These are phyloP conservation scores for Burhinus oedicnemus DNA, from an alignment of 2,113 vertebrate genomes.

Conservation along the genomic window DNA sequence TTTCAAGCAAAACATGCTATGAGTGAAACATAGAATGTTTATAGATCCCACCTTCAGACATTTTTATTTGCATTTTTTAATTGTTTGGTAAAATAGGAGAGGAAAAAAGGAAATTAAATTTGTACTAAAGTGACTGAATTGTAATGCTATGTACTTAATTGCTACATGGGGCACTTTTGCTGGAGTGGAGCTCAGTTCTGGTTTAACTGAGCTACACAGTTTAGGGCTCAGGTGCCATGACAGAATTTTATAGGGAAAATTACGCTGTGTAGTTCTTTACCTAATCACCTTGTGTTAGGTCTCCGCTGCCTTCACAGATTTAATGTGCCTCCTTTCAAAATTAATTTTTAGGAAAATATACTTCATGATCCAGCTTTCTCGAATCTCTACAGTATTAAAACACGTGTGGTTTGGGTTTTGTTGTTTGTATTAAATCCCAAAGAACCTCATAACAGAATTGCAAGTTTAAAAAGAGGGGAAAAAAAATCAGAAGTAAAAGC, in stretches of 20 bases:
- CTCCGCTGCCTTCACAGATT: neutral
- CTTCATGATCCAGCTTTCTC: neutral
- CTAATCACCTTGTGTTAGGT: neutral
- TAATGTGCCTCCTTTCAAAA: neutral
- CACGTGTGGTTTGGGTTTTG: neutral
- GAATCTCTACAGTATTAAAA: neutral
- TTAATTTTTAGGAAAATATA: neutral
- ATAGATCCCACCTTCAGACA: neutral
- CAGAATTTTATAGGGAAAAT: neutral
- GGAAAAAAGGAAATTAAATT: neutral
- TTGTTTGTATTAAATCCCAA: neutral
- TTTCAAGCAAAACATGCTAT: neutral
- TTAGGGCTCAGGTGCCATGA: neutral
- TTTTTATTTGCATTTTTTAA: neutral
- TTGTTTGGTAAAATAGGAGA: neutral
- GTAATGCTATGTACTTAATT: neutral
- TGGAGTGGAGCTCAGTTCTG: neutral
- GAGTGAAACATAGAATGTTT: neutral
- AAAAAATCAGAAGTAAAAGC: neutral
- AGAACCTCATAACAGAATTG: neutral
- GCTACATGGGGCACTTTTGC: neutral
- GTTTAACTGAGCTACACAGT: neutral
- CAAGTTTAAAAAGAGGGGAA: neutral
- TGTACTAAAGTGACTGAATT: neutral
- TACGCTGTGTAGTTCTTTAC: neutral